Evolutionary conservation across 1,140 invertebrate species (phyloP).

Genomic region (Zaprionus ghesquierei): DNA sequence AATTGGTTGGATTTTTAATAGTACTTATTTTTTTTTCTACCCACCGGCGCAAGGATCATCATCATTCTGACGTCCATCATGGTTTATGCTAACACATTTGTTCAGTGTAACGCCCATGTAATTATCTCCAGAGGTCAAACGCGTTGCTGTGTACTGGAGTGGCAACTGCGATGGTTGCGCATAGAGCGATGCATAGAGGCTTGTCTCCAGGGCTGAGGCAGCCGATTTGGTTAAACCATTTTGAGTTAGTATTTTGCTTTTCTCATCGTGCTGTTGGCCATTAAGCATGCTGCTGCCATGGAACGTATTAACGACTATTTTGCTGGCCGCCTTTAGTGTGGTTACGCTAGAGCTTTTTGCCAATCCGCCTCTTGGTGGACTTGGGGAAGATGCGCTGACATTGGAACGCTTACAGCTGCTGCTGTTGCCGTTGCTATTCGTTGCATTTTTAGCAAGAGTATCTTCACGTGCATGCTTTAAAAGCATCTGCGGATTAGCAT

Average conservation of each 20-base stretch:
- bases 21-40: neutral
- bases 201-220: conserved; percentile 70
- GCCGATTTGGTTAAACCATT: conserved; percentile 78
- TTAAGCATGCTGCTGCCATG: conserved; percentile 76
- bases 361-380: conserved; percentile 28
- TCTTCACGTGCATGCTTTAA: conserved; percentile 81
- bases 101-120: conserved; percentile 71
- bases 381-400: conserved; percentile 21
- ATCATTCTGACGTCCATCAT: conserved; percentile 46
- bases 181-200: conserved; percentile 73
- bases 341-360: conserved; percentile 30
- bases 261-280: conserved; percentile 69
- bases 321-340: conserved; percentile 57
- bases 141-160: conserved; percentile 16
- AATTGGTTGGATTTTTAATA: neutral
- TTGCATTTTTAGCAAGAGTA: conserved; percentile 44
- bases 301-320: conserved; percentile 81
- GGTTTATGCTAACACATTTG: conserved; percentile 42
- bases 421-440: conserved; percentile 24
- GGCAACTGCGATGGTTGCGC: conserved; percentile 35
- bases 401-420: conserved; percentile 47
- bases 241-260: conserved; percentile 70
- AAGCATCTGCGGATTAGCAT: conserved; percentile 74
- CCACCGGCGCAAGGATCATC: conserved; percentile 75
- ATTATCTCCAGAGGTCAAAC: conserved; percentile 45